phyloP scores from a whole-genome alignment of 2,888 invertebrate genomes.

The Machimus atricapillus region DNA sequence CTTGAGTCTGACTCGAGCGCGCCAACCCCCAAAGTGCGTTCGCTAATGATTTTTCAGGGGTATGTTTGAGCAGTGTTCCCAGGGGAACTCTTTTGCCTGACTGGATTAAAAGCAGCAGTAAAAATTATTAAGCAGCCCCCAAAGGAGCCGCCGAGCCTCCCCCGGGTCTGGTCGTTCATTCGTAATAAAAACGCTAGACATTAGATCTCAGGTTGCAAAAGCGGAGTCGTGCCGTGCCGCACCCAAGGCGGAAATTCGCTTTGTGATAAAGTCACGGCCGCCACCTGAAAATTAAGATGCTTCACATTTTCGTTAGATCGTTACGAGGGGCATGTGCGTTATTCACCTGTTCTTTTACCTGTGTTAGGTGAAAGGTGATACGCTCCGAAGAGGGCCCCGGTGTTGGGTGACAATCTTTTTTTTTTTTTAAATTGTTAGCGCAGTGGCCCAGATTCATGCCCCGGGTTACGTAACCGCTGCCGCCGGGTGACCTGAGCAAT shows the following conservation, averaged over 20 bases:
- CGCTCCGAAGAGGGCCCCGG: background rate
- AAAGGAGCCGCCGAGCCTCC: background rate
- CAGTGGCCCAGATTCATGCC: background rate
- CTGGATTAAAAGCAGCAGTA: background rate
- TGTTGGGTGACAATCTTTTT: background rate
- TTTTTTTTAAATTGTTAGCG: background rate
- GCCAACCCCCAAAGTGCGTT: background rate
- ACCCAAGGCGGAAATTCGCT: background rate
- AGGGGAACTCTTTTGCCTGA: background rate
- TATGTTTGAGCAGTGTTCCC: background rate
- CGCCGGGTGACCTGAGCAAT: background rate
- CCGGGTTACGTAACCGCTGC: background rate
- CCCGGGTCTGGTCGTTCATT: background rate
- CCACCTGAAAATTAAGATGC: background rate
- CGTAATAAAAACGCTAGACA: background rate
- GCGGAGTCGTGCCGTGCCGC: background rate
- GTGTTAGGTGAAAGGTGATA: background rate
- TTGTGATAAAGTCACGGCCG: background rate
- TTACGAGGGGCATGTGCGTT: background rate
- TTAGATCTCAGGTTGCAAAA: constrained; percentile 1
- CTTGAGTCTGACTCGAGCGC: background rate
- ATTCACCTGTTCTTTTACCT: background rate
- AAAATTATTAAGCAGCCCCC: background rate
- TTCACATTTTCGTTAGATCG: background rate
- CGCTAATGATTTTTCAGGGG: background rate